phyloP scores from a whole-genome alignment of 2,888 invertebrate species.

The Luperina nickerlii region DNA sequence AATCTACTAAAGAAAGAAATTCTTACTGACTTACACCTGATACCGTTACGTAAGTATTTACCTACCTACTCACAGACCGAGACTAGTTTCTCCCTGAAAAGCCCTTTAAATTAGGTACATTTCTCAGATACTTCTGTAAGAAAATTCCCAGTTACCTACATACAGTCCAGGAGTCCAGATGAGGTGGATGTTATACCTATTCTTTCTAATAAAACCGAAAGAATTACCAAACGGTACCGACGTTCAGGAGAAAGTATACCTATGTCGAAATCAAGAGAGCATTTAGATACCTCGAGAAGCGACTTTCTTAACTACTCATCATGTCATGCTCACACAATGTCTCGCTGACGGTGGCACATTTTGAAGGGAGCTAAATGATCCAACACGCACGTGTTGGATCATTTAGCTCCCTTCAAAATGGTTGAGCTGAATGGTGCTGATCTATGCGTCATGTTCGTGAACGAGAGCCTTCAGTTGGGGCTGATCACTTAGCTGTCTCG shows the following conservation, averaged over 20 bases:
- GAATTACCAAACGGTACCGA: neutral
- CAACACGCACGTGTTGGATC: no score
- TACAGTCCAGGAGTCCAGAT: neutral
- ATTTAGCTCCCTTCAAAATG: no score
- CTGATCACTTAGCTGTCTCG: no score
- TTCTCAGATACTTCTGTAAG: neutral
- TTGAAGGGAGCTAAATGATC: no score
- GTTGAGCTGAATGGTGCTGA: no score
- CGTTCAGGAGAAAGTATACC: neutral
- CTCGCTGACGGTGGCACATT: no score
- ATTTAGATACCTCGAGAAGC: neutral
- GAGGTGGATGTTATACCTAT: neutral
- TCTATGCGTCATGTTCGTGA: no score
- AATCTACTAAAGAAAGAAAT: slow-evolving; percentile 90
- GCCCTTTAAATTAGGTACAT: neutral
- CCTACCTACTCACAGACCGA: neutral
- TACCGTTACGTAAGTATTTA: slow-evolving; percentile 83
- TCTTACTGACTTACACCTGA: slow-evolving; percentile 89
- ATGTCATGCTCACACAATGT: no score
- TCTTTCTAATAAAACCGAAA: neutral
- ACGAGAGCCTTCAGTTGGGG: no score
- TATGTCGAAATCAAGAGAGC: neutral
- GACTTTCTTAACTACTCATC: neutral
- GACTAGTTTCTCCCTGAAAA: neutral
- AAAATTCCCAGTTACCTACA: neutral